Evolutionary conservation across 2,797 vertebrate genomes (phyloP).

Genomic region (Ispidina picta): DNA sequence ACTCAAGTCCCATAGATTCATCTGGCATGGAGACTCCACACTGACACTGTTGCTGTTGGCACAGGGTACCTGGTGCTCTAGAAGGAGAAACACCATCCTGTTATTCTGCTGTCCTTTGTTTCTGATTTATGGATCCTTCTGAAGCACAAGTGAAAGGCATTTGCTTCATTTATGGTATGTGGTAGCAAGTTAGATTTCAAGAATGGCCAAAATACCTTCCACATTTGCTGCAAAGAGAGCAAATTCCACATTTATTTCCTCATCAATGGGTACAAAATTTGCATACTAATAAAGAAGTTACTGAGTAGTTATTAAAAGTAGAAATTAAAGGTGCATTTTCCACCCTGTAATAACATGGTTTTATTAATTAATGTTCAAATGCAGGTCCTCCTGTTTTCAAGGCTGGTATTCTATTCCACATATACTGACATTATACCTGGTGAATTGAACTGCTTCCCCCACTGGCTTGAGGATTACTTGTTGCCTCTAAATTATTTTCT

Average conservation of each 20-base stretch:
- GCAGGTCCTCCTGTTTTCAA: neutral
- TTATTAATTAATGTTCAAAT: neutral
- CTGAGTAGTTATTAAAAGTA: neutral
- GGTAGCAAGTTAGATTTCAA: neutral
- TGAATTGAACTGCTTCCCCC: neutral
- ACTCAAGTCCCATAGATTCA: neutral
- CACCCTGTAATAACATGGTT: neutral
- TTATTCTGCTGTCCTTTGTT: slow-evolving; percentile 32
- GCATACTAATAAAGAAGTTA: neutral
- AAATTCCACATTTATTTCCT: neutral
- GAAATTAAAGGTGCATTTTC: neutral
- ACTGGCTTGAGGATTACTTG: neutral
- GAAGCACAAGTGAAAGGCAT: slow-evolving; percentile 4
- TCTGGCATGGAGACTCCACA: neutral
- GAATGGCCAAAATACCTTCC: neutral
- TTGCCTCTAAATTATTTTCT: neutral
- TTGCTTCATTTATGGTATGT: neutral
- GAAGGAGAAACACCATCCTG: slow-evolving; percentile 14
- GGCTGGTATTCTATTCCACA: neutral
- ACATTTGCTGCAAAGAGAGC: neutral
- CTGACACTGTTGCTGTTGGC: slow-evolving; percentile 28
- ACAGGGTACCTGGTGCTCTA: neutral
- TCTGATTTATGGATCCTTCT: slow-evolving; percentile 15
- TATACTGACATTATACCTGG: neutral
- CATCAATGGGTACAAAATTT: neutral